A percentile compares a stretch with the other conserved stretches of the same genome.
phyloP scores from a whole-genome alignment of 2,113 vertebrate species.

The Turnix velox region DNA sequence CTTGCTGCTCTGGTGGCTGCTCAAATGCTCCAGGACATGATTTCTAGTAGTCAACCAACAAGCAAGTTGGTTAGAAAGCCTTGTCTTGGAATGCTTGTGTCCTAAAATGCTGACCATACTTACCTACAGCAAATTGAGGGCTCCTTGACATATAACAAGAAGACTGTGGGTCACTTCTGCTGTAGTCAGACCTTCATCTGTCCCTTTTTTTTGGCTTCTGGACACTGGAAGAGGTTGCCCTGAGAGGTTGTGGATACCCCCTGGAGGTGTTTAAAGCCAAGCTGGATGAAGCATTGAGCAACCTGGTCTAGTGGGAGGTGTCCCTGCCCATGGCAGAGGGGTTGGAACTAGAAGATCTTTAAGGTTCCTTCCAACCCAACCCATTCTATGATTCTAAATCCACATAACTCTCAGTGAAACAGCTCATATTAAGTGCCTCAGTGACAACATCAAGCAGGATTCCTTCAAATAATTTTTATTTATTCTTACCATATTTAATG shows the following conservation, averaged over 20 bases:
- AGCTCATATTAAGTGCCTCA: background rate
- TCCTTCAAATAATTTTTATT: background rate
- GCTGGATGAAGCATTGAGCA: no score
- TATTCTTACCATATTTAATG: background rate
- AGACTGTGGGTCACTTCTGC: background rate
- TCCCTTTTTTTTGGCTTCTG: background rate
- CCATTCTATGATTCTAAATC: no score
- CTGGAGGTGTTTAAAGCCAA: no score
- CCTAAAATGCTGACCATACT: background rate
- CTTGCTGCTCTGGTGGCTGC: background rate
- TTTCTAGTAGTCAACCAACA: background rate
- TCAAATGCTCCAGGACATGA: background rate
- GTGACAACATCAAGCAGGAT: background rate
- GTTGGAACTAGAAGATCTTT: no score
- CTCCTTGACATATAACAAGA: background rate
- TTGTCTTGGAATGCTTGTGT: background rate
- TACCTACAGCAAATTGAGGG: background rate
- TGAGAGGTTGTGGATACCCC: no score
- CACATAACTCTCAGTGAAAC: background rate
- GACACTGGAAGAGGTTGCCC: no score
- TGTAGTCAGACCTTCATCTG: background rate
- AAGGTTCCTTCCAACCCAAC: no score
- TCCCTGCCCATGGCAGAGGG: no score
- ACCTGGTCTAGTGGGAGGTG: no score
- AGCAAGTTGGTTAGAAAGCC: background rate